Base-by-base conservation (phyloP, 2,113 vertebrate species). In the Elachura formosa region DNA sequence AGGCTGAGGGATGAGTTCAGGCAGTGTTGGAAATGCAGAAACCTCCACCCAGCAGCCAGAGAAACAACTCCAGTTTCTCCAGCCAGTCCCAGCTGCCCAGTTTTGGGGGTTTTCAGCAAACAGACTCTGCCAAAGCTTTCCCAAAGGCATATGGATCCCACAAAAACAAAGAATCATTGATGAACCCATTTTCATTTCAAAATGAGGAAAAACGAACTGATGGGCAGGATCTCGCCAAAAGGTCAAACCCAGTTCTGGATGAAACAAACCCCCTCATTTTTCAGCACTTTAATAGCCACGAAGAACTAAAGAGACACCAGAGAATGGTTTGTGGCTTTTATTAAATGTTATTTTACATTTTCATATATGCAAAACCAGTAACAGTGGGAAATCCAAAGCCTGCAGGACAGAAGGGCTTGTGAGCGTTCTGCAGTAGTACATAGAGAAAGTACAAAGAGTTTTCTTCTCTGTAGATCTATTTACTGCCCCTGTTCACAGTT, bases 201-300 rank as follows among this genome's bases (percentile, higher is more conserved):
- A 24, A 38, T 12, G 0, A 56, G 48, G 52, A 67, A 73, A 84
- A 29, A 6, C 48, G 34, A 64, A 33, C 7, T 1, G 23, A 14
- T 17, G 58, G n/a, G 45, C 6, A 34, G 11, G 5, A 36, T n/a
- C 36, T 45, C 58, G 33, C 20, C 36, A 34, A 48, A 46, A 41
- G n/a, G 36, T 33, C 29, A 41, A 59, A 43, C 12, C 6, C 0
- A 1, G n/a, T 54, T 56, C 31, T 52, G 7, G 5, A 29, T 8
- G 46, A 69, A 80, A 45, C 38, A 51, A 63, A 54, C 31, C 23
- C 6, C 29, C 15, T 3, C 3, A 8, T 14, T 68, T 55, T 29
- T 5, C 71, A 64, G 40, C n/a, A n/a, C 21, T 38, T 52, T 18
- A 71, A 31, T 4, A 40, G 41, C 33, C 3, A 6, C 2, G 1